Conservation (phyloP, 2,797 vertebrate genomes). For the Sardinella longiceps region DNA sequence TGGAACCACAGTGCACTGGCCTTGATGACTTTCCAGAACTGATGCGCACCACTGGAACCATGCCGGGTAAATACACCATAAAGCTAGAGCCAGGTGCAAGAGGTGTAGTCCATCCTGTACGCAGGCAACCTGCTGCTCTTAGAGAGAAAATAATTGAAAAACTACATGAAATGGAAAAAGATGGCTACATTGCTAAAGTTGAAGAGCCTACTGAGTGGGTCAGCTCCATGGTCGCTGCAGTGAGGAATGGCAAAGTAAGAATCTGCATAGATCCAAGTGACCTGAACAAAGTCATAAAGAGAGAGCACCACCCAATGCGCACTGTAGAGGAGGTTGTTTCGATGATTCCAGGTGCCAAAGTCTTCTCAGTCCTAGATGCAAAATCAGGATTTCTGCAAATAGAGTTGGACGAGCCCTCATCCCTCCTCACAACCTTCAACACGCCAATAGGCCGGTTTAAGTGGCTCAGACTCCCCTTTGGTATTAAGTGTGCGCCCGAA, state of each 20-base stretch:
- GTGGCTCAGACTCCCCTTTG: conserved; percentile 40
- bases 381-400: conserved; percentile 41
- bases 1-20: background rate
- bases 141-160: conserved; percentile 25
- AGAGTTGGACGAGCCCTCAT: conserved; percentile 36
- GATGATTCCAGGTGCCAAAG: conserved; percentile 20
- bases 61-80: conserved; percentile 39
- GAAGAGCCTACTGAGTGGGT: conserved; percentile 39
- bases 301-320: conserved; percentile 22
- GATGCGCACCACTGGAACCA: conserved; percentile 26
- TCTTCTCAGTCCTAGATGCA: conserved; percentile 34
- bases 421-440: conserved; percentile 42
- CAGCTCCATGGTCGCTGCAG: conserved; percentile 30
- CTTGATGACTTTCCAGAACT: conserved; percentile 43
- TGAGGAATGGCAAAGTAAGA: background rate
- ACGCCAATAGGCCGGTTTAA: conserved; percentile 23
- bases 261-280: conserved; percentile 39
- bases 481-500: conserved; percentile 36
- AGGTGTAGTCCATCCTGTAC: conserved; percentile 30
- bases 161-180: conserved; percentile 28
- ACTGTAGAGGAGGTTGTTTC: conserved; percentile 29
- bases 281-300: conserved; percentile 41
- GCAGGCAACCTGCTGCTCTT: background rate
- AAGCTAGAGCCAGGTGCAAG: conserved; percentile 34
- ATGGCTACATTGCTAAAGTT: conserved; percentile 36